Conservation (phyloP, 92 coral and sea anemone genomes). For the Virgularia gustaviana region DNA sequence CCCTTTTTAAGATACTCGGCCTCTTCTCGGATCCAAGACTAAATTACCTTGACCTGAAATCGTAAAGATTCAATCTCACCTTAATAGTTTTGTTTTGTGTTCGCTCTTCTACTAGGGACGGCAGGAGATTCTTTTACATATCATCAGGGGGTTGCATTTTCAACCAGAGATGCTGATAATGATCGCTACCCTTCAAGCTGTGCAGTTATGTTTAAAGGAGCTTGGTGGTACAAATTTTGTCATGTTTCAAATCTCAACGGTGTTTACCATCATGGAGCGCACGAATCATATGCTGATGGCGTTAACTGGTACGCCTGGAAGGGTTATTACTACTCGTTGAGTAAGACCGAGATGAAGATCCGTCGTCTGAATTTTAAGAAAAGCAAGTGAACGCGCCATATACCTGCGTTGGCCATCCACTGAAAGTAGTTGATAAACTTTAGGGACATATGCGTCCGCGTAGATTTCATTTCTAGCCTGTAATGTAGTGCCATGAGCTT, state of each 20-base stretch:
- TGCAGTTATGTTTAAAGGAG: not conserved
- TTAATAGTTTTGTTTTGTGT: too few species aligned
- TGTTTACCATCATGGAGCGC: constrained; percentile 1
- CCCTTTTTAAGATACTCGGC: too few species aligned
- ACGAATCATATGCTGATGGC: not conserved
- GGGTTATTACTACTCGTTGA: not conserved
- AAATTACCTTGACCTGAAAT: too few species aligned
- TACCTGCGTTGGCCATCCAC: too few species aligned
- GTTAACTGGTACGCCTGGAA: constrained; percentile 1
- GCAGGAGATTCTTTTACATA: not conserved
- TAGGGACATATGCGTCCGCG: too few species aligned
- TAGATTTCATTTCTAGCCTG: too few species aligned
- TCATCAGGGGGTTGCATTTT: not conserved
- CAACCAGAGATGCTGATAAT: constrained; percentile 5
- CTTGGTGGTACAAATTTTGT: constrained; percentile 9
- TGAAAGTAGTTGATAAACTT: too few species aligned
- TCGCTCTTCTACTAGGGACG: not conserved
- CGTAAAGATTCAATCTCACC: too few species aligned
- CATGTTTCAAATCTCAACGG: constrained; percentile 12
- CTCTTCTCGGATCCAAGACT: too few species aligned
- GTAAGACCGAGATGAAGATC: constrained; percentile 10
- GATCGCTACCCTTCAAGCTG: not conserved
- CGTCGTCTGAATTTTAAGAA: too few species aligned
- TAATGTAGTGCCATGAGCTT: too few species aligned
- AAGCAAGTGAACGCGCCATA: too few species aligned